Percentiles rank a stretch among this genome's conserved stretches.
These are phyloP conservation scores for Incurvaria masculella DNA, from an alignment of 2,888 invertebrate species.

Conservation along the genomic window DNA sequence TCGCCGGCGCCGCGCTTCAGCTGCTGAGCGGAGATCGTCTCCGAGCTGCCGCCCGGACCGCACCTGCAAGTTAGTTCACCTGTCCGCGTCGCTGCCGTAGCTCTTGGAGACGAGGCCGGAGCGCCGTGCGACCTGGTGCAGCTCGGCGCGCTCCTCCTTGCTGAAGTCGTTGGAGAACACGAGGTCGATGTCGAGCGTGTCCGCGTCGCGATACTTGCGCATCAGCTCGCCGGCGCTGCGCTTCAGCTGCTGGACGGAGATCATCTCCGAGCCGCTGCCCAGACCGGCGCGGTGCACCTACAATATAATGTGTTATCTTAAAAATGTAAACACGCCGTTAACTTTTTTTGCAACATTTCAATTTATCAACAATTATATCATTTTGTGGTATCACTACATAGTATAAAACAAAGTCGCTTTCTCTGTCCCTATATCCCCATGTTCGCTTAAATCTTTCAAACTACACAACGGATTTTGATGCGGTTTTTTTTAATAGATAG, in stretches of 20 bases:
- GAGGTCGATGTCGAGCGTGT: slow-evolving; percentile 54
- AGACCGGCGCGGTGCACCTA: slow-evolving; percentile 42
- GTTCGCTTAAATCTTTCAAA: too few species aligned
- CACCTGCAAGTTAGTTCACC: too few species aligned
- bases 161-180: slow-evolving; percentile 58
- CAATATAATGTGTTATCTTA: background rate
- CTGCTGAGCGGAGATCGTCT: slow-evolving; percentile 20
- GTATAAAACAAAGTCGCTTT: too few species aligned
- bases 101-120: slow-evolving; percentile 47
- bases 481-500: too few species aligned
- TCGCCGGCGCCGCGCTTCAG: slow-evolving; percentile 25
- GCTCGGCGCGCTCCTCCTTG: slow-evolving; percentile 59
- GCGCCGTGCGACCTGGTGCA: slow-evolving; percentile 55
- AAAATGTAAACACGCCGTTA: background rate
- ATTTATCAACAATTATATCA: background rate
- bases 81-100: slow-evolving; percentile 42
- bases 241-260: slow-evolving; percentile 24
- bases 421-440: too few species aligned
- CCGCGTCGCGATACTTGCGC: slow-evolving; percentile 31
- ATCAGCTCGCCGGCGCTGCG: slow-evolving; percentile 28
- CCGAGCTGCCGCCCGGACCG: slow-evolving; percentile 21
- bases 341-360: background rate
- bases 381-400: too few species aligned
- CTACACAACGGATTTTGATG: too few species aligned
- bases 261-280: slow-evolving; percentile 23